Percentiles rank a stretch among this genome's conserved stretches.
Evolutionary conservation across 1,140 invertebrate genomes (phyloP).

Genomic region (Papilio xuthus): DNA sequence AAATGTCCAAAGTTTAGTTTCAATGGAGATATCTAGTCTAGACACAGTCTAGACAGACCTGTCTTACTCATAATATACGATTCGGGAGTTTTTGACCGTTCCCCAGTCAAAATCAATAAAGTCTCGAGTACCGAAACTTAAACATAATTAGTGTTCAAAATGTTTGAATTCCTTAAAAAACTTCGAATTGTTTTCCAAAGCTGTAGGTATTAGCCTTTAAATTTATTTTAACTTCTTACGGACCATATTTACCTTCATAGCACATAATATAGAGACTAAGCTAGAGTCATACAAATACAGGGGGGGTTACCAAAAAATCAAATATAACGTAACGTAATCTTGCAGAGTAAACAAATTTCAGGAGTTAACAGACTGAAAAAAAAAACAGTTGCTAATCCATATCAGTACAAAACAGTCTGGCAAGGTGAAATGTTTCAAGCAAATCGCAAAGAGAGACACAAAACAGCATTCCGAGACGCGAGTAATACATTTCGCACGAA

Average conservation of each 20-base stretch:
- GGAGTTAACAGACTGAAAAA: background rate
- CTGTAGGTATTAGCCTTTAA: too few relatives aligned
- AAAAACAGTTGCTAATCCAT: background rate
- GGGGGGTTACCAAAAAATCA: too few relatives aligned
- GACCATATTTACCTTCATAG: too few relatives aligned
- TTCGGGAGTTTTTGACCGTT: conserved; percentile 48
- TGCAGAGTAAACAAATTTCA: background rate
- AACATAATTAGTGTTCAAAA: background rate
- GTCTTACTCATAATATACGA: conserved; percentile 42
- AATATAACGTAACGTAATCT: background rate
- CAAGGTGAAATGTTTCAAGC: conserved; percentile 23
- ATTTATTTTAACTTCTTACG: too few relatives aligned
- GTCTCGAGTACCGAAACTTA: background rate
- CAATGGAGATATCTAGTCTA: conserved; percentile 49
- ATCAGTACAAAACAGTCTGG: background rate
- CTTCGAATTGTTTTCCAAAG: background rate
- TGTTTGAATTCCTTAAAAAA: background rate
- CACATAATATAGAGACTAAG: too few relatives aligned
- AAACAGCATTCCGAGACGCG: conserved; percentile 29
- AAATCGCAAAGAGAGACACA: conserved; percentile 20
- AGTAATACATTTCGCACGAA: conserved; percentile 23
- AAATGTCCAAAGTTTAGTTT: background rate
- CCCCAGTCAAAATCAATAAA: conserved; percentile 44
- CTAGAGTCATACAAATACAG: too few relatives aligned
- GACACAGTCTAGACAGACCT: conserved; percentile 60